Percentiles rank a stretch among this genome's conserved stretches.
These are phyloP conservation scores for Anolis sagrei DNA, from an alignment of 2,113 vertebrate species.

Conservation along the genomic window DNA sequence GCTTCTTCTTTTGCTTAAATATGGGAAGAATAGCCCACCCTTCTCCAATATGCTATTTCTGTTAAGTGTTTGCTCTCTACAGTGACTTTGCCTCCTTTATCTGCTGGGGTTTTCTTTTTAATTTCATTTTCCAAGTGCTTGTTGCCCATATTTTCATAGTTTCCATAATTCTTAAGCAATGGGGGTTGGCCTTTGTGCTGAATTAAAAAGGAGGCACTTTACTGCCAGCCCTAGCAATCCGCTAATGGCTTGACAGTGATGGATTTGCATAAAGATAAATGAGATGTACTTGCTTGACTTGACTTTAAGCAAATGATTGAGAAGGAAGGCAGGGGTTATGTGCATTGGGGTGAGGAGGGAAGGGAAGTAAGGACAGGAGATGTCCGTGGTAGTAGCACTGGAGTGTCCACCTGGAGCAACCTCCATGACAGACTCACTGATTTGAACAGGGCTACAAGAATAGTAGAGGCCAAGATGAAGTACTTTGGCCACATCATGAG, in stretches of 20 bases:
- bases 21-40: background rate
- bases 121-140: conserved; percentile 90
- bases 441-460: background rate
- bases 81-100: conserved; percentile 92
- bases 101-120: conserved; percentile 83
- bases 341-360: background rate
- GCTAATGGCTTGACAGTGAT: conserved; percentile 90
- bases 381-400: background rate
- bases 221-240: conserved; percentile 89
- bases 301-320: conserved; percentile 98
- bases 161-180: conserved; percentile 95
- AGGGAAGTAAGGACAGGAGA: background rate
- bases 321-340: conserved; percentile 64
- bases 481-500: no score
- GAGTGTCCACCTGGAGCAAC: background rate
- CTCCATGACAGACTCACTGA: background rate
- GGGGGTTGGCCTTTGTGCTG: conserved; percentile 87
- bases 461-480: no score
- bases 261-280: conserved; percentile 98
- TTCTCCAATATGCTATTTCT: conserved; percentile 77
- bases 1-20: background rate
- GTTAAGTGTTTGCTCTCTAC: conserved; percentile 91
- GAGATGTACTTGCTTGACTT: conserved; percentile 84
- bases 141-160: conserved; percentile 96
- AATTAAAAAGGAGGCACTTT: conserved; percentile 92